These are phyloP conservation scores for Bagarius yarrelli DNA, from an alignment of 2,113 vertebrate genomes.

Conservation along the genomic window DNA sequence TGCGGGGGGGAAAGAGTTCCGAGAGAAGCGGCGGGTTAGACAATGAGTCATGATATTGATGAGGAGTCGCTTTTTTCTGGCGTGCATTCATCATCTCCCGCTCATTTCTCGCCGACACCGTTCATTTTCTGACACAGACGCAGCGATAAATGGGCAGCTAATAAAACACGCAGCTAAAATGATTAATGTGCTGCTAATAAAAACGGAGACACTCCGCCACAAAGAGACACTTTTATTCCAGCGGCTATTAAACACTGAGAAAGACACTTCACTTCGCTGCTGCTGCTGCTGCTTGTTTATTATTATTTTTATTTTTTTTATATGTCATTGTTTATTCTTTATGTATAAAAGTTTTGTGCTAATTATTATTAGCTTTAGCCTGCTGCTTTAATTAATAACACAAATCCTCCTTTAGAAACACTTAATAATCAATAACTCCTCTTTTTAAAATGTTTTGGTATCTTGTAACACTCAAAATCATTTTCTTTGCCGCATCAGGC, in stretches of 20 bases:
- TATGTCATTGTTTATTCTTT: no score
- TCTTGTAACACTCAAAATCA: no score
- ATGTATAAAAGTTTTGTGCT: background rate
- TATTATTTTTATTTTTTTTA: no score
- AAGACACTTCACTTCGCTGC: background rate
- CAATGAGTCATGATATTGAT: slow-evolving; percentile 50
- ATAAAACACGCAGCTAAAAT: slow-evolving; percentile 28
- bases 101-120: slow-evolving; percentile 13
- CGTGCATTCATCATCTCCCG: slow-evolving; percentile 37
- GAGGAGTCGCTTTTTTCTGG: slow-evolving; percentile 32
- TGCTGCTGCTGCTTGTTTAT: background rate
- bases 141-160: slow-evolving; percentile 28
- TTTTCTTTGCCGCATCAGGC: no score
- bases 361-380: background rate
- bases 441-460: no score
- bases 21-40: slow-evolving; percentile 33
- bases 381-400: background rate
- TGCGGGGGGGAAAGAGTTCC: background rate
- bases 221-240: slow-evolving; percentile 10
- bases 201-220: background rate
- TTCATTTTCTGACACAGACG: slow-evolving; percentile 34
- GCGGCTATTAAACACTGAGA: slow-evolving; percentile 4
- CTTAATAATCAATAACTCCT: no score
- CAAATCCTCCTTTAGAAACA: no score
- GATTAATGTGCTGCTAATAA: slow-evolving; percentile 27